phyloP scores from a whole-genome alignment of 2,113 vertebrate species.

The Microcebus murinus region DNA sequence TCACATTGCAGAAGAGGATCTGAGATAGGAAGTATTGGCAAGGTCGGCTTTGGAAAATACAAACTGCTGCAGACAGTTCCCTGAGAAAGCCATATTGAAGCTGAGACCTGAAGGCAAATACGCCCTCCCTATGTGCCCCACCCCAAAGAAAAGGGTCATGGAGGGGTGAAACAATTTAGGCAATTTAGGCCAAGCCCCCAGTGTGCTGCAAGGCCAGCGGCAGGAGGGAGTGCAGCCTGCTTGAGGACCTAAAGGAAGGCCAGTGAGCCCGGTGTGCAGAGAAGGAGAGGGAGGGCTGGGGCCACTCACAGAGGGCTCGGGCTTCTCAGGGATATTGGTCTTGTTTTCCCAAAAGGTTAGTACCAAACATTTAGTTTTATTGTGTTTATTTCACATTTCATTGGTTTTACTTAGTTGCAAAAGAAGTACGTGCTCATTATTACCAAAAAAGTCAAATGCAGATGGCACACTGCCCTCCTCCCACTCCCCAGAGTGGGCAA shows the following conservation, averaged over 20 bases:
- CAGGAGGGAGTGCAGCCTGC: background rate
- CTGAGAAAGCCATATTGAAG: background rate
- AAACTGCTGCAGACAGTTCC: background rate
- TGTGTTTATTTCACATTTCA: background rate
- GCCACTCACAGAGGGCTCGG: background rate
- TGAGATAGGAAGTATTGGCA: background rate
- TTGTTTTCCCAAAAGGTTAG: background rate
- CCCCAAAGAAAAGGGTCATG: background rate
- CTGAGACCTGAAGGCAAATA: background rate
- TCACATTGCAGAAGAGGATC: background rate
- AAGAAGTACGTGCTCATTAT: background rate
- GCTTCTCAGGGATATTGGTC: background rate
- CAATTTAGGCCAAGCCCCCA: background rate
- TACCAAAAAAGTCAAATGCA: background rate
- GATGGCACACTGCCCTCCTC: background rate
- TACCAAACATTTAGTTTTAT: background rate
- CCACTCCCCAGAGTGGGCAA: background rate
- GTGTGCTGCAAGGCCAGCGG: too few species aligned
- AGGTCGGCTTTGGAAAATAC: background rate
- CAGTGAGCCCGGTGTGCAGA: background rate
- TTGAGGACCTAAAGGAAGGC: background rate
- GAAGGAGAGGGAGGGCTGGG: background rate
- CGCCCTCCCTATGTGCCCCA: too few species aligned
- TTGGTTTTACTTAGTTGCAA: background rate
- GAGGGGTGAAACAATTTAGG: background rate